These are phyloP conservation scores for Spheniscus mendiculus DNA, from an alignment of 2,113 vertebrate genomes.

Conservation along the genomic window DNA sequence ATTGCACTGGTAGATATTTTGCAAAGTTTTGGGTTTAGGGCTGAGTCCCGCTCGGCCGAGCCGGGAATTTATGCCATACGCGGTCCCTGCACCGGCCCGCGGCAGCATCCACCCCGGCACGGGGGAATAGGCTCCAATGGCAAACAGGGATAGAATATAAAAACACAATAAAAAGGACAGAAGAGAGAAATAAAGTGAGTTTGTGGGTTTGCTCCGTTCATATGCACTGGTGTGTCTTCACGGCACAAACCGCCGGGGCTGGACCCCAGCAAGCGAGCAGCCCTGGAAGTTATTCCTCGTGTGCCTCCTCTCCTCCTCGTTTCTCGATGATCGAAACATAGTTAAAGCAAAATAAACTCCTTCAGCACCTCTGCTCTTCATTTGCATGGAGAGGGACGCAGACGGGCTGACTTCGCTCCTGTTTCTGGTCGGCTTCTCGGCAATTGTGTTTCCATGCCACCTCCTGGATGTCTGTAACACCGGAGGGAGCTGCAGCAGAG, in stretches of 20 bases:
- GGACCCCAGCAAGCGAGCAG: too few species aligned
- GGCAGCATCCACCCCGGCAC: background rate
- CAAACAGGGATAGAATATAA: background rate
- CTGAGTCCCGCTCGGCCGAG: rapidly evolving
- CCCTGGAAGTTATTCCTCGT: rapidly evolving
- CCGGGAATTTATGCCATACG: background rate
- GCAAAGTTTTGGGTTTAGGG: background rate
- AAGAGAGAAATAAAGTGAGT: background rate
- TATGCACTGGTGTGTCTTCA: background rate
- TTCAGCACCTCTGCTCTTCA: background rate
- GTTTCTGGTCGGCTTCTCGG: background rate
- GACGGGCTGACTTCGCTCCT: background rate
- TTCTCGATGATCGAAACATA: background rate
- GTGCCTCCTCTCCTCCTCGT: background rate
- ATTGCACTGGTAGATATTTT: background rate
- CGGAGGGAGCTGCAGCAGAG: background rate
- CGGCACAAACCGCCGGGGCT: background rate
- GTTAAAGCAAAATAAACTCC: background rate
- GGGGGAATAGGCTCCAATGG: rapidly evolving
- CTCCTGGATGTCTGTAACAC: background rate
- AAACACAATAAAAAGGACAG: background rate
- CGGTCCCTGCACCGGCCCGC: rapidly evolving
- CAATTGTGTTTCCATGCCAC: background rate
- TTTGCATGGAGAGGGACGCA: background rate
- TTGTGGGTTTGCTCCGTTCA: background rate